Evolutionary conservation across 64 coral and sea anemone genomes (phyloP).

Genomic region (Trachythela sp.): DNA sequence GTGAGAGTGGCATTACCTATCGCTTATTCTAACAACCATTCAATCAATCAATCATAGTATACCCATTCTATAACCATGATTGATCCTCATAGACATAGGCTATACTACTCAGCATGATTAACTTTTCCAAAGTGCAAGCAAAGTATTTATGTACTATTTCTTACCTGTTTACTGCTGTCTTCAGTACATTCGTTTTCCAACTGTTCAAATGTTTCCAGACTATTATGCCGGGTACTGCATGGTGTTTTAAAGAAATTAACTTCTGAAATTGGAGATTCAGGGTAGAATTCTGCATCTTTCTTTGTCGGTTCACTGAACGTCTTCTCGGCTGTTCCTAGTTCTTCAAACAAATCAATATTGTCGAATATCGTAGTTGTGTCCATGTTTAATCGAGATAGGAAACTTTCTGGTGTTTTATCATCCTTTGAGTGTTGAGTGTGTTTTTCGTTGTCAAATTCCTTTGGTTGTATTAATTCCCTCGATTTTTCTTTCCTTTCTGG

Average conservation of each 20-base stretch:
- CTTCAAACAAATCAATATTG: neutral
- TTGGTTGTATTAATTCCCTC: neutral
- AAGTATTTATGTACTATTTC: too few relatives aligned
- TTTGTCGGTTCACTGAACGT: neutral
- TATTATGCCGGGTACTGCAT: conserved; percentile 11
- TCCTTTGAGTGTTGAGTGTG: neutral
- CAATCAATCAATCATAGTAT: too few relatives aligned
- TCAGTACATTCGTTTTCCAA: neutral
- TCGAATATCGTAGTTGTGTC: neutral
- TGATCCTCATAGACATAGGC: too few relatives aligned
- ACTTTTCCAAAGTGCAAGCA: too few relatives aligned
- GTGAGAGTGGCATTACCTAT: too few relatives aligned
- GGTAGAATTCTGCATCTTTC: neutral
- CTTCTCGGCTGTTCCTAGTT: neutral
- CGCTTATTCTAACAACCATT: too few relatives aligned
- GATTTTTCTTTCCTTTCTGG: neutral
- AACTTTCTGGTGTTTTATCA: neutral
- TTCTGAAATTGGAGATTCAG: neutral
- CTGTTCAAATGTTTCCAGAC: neutral
- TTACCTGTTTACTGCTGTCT: neutral
- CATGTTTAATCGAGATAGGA: neutral
- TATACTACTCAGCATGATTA: too few relatives aligned
- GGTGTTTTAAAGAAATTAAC: neutral
- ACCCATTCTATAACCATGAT: too few relatives aligned
- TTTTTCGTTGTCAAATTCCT: neutral